These are phyloP conservation scores for Pseudorectes ferrugineus DNA, from an alignment of 2,113 vertebrate species.

Conservation along the genomic window DNA sequence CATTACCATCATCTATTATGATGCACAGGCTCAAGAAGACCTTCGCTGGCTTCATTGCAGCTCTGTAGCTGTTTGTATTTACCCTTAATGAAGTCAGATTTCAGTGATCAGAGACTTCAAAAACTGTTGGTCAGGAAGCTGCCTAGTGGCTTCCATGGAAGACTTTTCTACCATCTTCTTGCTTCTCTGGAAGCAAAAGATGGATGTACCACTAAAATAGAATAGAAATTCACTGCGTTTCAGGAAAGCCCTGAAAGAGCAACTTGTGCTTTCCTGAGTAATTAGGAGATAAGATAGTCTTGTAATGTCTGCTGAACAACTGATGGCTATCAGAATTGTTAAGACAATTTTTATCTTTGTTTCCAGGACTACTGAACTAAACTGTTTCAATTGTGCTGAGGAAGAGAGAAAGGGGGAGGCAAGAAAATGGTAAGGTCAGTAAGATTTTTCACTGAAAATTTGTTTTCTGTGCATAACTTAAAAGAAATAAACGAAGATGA, in stretches of 20 bases:
- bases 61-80: neutral
- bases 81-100: neutral
- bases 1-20: accelerated
- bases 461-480: neutral
- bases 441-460: neutral
- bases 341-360: neutral
- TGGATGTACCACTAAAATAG: neutral
- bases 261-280: neutral
- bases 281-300: neutral
- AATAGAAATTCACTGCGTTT: neutral
- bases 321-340: neutral
- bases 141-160: neutral
- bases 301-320: neutral
- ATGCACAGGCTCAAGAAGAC: neutral
- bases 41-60: neutral
- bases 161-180: neutral
- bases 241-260: neutral
- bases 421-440: neutral
- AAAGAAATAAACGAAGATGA: neutral
- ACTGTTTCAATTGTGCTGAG: neutral
- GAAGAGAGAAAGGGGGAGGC: neutral
- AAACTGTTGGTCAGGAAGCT: neutral
- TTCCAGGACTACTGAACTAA: neutral
- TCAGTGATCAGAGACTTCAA: neutral
- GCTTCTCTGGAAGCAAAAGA: neutral